Evolutionary conservation across 2,797 vertebrate genomes (phyloP), one percentile per base, ranked within the genome.

Genomic region (Bradypus variegatus): DNA sequence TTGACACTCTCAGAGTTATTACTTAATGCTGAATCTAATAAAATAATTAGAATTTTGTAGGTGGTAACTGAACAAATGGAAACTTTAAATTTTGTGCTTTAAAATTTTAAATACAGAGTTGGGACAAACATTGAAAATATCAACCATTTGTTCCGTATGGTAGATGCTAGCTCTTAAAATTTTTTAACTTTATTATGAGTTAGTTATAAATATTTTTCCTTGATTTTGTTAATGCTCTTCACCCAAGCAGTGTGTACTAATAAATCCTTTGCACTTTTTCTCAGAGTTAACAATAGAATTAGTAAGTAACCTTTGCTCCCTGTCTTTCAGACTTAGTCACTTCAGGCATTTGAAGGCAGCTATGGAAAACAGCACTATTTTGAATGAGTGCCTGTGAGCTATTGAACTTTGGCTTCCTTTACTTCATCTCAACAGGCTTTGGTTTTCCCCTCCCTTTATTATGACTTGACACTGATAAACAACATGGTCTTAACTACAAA

Each of bases 371-470:
- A 58, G 60, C 27, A 6, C 67, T 5, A 6, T 90, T 70, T 62
- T 41, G 41, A 89, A n/a, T 45, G n/a, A 72, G 15, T 86, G 80
- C 55, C 67, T 91, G 8, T 53, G 83, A 91, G 64, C 72, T 88
- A 5, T 29, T 92, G 89, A 92, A 91, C 62, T 94, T 84, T 55
- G 89, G 38, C 77, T 91, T 85, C 58, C 53, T 69, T 72, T 31
- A 8, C 77, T 94, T 64, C 45, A 15, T 72, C 65, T 78, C 48
- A 82, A 64, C 15, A 75, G 50, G 76, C 48, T 82, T 58, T 45
- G 2, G 55, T 76, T 89, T 10, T 5, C 45, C 29, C 1, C 62
- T 72, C n/a, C 23, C 3, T 0, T 8, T 29, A 33, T 13, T 65
- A 18, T 62, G 73, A 69, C 78, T 84, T 60, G 36, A 69, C 38